Evolutionary conservation across 2,888 invertebrate species (phyloP).

Genomic region (Rutpela maculata): DNA sequence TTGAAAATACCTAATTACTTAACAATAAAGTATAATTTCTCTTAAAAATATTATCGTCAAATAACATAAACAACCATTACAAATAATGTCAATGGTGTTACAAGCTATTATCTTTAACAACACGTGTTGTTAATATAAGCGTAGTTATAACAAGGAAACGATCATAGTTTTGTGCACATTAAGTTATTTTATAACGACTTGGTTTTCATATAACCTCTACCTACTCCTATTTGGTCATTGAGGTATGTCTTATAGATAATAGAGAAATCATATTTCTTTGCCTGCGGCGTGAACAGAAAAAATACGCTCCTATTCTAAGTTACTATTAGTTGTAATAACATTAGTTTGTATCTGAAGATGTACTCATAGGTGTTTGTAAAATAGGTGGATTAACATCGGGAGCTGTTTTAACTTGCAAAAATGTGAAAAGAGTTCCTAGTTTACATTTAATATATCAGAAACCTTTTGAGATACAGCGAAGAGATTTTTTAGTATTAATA

Average conservation of each 20-base stretch:
- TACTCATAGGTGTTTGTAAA: too few species aligned
- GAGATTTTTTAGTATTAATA: too few species aligned
- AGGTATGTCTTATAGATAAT: neutral
- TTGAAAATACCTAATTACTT: too few species aligned
- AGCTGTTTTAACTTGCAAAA: too few species aligned
- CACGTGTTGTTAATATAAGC: neutral
- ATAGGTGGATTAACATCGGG: too few species aligned
- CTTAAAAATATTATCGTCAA: too few species aligned
- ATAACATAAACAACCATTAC: neutral
- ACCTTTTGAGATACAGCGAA: too few species aligned
- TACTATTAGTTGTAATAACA: neutral
- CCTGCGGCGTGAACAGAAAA: neutral
- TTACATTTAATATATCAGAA: too few species aligned
- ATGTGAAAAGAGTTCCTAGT: too few species aligned
- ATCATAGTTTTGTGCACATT: neutral
- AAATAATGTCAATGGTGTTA: neutral
- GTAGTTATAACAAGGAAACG: neutral
- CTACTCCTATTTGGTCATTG: conserved; percentile 3
- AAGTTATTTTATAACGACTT: neutral
- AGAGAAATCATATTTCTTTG: neutral
- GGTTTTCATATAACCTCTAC: neutral
- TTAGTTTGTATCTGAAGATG: neutral
- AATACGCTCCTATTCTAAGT: conserved; percentile 3
- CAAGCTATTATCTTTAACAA: neutral
- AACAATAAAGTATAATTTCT: too few species aligned